Percentiles rank a stretch among this genome's conserved stretches.
These are phyloP conservation scores for Stenodema calcarata DNA, from an alignment of 2,888 invertebrate genomes.

Conservation along the genomic window DNA sequence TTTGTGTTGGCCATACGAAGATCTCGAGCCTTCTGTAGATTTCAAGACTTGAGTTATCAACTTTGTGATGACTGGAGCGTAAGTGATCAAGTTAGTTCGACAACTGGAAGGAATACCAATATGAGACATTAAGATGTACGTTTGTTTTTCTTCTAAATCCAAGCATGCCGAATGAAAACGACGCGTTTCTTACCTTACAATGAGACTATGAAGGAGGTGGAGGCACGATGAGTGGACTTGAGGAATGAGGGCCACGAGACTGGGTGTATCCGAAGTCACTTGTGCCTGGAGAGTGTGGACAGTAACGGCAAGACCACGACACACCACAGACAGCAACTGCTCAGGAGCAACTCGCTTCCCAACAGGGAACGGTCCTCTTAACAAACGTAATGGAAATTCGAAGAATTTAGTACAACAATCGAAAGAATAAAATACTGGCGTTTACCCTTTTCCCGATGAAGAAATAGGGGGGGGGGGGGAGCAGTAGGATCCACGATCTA, in stretches of 20 bases:
- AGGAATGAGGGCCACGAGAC: conserved; percentile 10
- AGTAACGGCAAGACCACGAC: conserved; percentile 45
- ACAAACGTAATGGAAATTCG: background rate
- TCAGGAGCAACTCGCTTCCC: conserved; percentile 44
- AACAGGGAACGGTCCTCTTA: conserved; percentile 41
- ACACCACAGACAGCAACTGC: conserved; percentile 25
- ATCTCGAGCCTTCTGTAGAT: conserved; percentile 21
- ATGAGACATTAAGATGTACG: too few relatives aligned
- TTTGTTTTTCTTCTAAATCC: too few relatives aligned
- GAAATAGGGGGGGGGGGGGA: too few relatives aligned
- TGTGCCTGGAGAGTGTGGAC: background rate
- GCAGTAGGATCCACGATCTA: too few relatives aligned
- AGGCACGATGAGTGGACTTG: conserved; percentile 27
- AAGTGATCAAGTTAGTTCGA: conserved; percentile 22
- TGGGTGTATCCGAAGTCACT: conserved; percentile 22
- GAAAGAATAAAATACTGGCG: too few relatives aligned
- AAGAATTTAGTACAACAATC: too few relatives aligned
- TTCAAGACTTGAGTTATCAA: conserved; percentile 48
- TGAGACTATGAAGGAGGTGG: conserved; percentile 20
- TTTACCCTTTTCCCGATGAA: too few relatives aligned
- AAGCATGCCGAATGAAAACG: too few relatives aligned
- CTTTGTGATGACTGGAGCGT: conserved; percentile 42
- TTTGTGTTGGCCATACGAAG: conserved; percentile 42
- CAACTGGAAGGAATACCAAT: too few relatives aligned
- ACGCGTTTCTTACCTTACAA: conserved; percentile 23